Evolutionary conservation across 2,797 vertebrate species (phyloP), one percentile per base, ranked within the genome.

Genomic region (Myoxocephalus aenaeus): DNA sequence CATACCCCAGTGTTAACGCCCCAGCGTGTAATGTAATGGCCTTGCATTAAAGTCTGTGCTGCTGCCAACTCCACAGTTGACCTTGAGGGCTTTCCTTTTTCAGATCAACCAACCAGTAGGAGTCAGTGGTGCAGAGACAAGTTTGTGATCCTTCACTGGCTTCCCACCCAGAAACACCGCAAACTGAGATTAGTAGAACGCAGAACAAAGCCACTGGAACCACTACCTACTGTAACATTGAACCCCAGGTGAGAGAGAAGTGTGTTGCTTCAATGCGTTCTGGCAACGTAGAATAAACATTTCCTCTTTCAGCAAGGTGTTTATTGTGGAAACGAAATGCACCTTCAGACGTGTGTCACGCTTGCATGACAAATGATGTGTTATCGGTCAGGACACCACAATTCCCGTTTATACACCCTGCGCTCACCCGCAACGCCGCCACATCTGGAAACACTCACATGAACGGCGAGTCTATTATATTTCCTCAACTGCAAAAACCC

Each of bases 381-480:
- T 83, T 66, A 69, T 87, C 90, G 87, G 83, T 93, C 89, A 91
- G 64, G 88, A 85, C 75, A 42, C 66, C 84, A 72, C 85, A 76
- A 70, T 83, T 86, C 73, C 78, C 27, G 4, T 67, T 76, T 80
- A 86, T 85, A 50, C 77, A 85, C 74, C 65, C 17, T 78, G 42
- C 50, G 58, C 63, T 87, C 73, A 81, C 73, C 68, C 61, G 36
- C 62, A 66, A 67, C 11, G 61, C 40, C 54, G 38, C 72, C 74
- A 86, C 94, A 95, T 95, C 93, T 95, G 93, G 92, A 94, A 94
- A 82, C 81, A 86, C 84, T 94, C 77, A 77, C 53, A 79, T 70
- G 80, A 82, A 89, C 88, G 54, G 46, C 40, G 74, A 79, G 90
- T 85, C 91, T 89, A 85, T 86, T 85, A 81, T 89, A 92, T 86